Base-by-base conservation (phyloP, 2,797 vertebrate species). In the Adrianichthys oophorus region DNA sequence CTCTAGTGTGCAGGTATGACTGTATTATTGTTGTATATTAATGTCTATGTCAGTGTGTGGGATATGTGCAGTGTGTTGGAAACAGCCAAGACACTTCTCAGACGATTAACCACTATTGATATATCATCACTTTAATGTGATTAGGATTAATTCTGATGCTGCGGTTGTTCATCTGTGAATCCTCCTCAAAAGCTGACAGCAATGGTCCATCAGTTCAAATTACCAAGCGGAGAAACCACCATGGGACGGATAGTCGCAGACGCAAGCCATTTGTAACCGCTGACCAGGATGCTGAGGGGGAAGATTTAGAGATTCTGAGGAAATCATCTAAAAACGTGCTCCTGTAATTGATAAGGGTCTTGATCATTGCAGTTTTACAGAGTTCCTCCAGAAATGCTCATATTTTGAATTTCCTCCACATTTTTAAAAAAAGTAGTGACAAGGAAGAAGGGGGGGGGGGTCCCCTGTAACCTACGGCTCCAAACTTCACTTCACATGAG, bases 71-170 rank as follows among this genome's bases (percentile, higher is more conserved):
- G 44, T 26, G 55, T 59, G 13, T 32, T 26, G 44, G 52, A 46
- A 68, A 74, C 44, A 68, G 77, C 76, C 49, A 42, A 8, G 4
- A 7, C 61, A 26, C 61, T 70, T 71, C 51, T 48, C 50, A 58
- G 48, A 69, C 65, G 62, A 83, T 79, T 84, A 76, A 59, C 46
- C 56, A 23, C 40, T 70, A 77, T 65, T 79, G 82, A 86, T 80
- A 48, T 56, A 78, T 72, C 51, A 69, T 81, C 60, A 53, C 53
- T 52, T 48, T 77, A 73, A 82, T 72, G 59, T 71, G 62, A 86
- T 82, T 64, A 79, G 82, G 76, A 83, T 80, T n/a, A 77, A 87
- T 79, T 80, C 57, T 52, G 68, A 59, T 59, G 47, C 56, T 48
- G 56, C 46, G 59, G 70, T 71, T 48, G 49, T 56, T 68, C 37